Evolutionary conservation across 2,888 invertebrate genomes (phyloP), one percentile per base, ranked within the genome.

Genomic region (Melieria picta): DNA sequence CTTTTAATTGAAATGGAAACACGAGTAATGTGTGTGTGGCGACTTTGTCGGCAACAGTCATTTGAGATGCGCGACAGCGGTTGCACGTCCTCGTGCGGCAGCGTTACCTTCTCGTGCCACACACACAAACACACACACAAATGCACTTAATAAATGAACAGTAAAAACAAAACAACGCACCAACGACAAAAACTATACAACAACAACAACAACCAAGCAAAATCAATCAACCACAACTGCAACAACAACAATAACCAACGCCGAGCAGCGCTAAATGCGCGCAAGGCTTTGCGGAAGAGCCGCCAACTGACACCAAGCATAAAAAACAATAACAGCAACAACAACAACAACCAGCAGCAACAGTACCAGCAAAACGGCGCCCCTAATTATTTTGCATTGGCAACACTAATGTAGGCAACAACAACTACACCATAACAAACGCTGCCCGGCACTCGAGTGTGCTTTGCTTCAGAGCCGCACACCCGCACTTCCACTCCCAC

Each of bases 1-100:
- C 57, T 58, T 66, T 66, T 66, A 66, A 58, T 66, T 66, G 66
- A 66, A 66, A 66, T 48, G 57, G 57, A 66, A 66, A 58, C 66
- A 46, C 66, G 57, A 66, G 57, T 57, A 56, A 66, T 30, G 3
- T 30, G 30, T 30, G 48, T 66, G 57, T 47, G 66, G 66, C 9
- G 48, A 57, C 30, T 66, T 66, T 57, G 47, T 56, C 64, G 43
- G 13, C 68, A 10, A 16, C 45, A 30, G 61, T 61, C 61, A 61
- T 69, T 63, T 45, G 61, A 61, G 62, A 46, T 43, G n/a, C 47
- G 55, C 16, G 46, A 52, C 16, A 55, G 56, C 46, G 61, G 45
- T 48, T 7, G 16, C 48, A 43, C 43, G 11, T 30, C 58, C 10
- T 13, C 10, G 10, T 43, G 10, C 61, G 45, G 11, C n/a, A n/a